A percentile compares a stretch with the other conserved stretches of the same genome.
These are phyloP conservation scores for Hydractinia echinata DNA, from an alignment of 30 jellyfish, hydroid and myxozoan genomes.

Conservation along the genomic window DNA sequence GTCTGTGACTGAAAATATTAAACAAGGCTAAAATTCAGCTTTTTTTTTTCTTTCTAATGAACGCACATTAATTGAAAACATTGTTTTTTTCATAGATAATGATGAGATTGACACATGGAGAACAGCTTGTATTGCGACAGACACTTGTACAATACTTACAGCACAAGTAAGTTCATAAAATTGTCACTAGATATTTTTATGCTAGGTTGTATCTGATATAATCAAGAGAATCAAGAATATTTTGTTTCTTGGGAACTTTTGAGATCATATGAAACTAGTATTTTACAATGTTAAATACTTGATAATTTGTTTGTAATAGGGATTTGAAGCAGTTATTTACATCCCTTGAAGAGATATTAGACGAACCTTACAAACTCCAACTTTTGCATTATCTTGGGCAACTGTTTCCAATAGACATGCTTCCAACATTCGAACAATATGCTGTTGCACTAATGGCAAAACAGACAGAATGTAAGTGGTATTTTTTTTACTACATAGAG, in stretches of 20 bases:
- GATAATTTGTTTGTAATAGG: neutral
- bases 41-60: too few species aligned
- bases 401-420: conserved; percentile 52
- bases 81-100: conserved; percentile 45
- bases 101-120: conserved; percentile 61
- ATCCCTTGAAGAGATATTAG: conserved; percentile 63
- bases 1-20: too few species aligned
- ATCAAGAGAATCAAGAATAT: too few species aligned
- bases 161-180: conserved; percentile 30
- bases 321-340: conserved; percentile 38
- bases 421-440: conserved; percentile 44
- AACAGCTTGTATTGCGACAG: conserved; percentile 72
- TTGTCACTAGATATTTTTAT: too few species aligned
- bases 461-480: conserved; percentile 61
- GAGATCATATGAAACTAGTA: neutral
- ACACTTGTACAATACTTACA: conserved; percentile 36
- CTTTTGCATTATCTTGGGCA: conserved; percentile 61
- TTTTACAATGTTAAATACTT: neutral
- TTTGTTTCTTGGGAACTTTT: neutral
- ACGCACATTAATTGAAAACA: too few species aligned
- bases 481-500: too few species aligned
- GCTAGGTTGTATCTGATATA: too few species aligned
- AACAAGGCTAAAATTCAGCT: too few species aligned
- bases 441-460: conserved; percentile 71
- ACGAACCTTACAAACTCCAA: conserved; percentile 70